These are phyloP conservation scores for Manacus vitellinus DNA, from an alignment of 2,113 vertebrate species.

Conservation along the genomic window DNA sequence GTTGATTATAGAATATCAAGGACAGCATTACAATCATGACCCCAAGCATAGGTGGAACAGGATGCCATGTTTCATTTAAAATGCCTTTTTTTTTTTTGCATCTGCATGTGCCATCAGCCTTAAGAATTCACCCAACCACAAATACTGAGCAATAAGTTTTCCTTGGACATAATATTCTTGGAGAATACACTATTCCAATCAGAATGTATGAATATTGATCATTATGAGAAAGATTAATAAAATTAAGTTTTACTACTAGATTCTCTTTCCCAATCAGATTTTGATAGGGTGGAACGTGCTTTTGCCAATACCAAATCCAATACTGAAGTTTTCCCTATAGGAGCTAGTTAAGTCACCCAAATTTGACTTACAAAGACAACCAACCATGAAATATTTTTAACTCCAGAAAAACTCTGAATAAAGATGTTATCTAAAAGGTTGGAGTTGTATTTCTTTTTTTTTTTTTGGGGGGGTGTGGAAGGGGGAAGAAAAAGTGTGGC, in stretches of 20 bases:
- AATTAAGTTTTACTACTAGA: constrained; percentile 8
- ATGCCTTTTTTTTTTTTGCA: constrained; percentile 12
- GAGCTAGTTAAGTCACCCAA: background rate
- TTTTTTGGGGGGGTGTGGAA: background rate
- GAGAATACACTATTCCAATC: background rate
- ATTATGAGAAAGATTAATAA: constrained; percentile 26
- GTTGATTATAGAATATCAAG: constrained; percentile 67
- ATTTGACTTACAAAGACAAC: constrained; percentile 24
- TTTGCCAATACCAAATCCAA: constrained; percentile 35
- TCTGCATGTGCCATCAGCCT: constrained; percentile 56
- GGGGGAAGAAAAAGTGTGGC: background rate
- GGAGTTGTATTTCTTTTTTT: background rate
- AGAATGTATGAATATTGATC: constrained; percentile 7
- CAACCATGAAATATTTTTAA: background rate
- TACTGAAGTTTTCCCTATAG: background rate
- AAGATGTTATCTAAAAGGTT: background rate
- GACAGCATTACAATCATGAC: constrained; percentile 74
- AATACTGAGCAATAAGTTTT: constrained; percentile 23
- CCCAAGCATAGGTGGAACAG: constrained; percentile 64
- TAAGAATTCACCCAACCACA: constrained; percentile 43
- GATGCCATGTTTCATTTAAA: constrained; percentile 60
- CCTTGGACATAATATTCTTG: background rate
- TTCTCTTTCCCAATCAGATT: constrained; percentile 26
- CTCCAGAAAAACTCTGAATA: background rate
- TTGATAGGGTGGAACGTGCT: background rate